Percentiles rank a stretch among this genome's conserved stretches.
Evolutionary conservation across 2,113 vertebrate species (phyloP).

Genomic region (Rynchops niger): DNA sequence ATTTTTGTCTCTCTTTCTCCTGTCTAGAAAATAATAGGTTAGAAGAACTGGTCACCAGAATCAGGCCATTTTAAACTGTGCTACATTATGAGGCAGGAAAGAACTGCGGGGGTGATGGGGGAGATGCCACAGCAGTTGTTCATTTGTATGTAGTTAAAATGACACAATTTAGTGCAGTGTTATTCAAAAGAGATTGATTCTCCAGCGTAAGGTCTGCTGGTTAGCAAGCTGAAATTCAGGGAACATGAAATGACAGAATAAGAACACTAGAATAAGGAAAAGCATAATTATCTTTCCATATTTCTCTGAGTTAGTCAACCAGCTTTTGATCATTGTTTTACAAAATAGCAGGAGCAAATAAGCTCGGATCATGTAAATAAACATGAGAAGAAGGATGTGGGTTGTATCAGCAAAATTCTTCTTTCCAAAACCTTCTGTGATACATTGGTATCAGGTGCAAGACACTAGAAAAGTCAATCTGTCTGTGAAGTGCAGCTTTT

Average conservation of each 20-base stretch:
- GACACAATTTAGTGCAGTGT: background rate
- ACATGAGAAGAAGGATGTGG: background rate
- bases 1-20: background rate
- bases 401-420: background rate
- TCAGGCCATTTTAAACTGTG: background rate
- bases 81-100: background rate
- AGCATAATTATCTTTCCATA: background rate
- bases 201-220: background rate
- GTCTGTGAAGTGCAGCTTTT: background rate
- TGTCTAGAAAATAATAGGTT: background rate
- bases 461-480: background rate
- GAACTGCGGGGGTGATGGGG: background rate
- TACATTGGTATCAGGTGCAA: background rate
- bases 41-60: background rate
- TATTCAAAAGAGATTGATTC: background rate
- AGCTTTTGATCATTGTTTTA: background rate
- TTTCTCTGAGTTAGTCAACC: background rate
- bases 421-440: background rate
- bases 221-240: background rate
- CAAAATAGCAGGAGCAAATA: background rate
- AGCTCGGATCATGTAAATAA: background rate
- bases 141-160: background rate
- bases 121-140: background rate
- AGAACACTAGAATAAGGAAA: background rate
- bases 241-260: background rate